A percentile compares a stretch with the other conserved stretches of the same genome.
Conservation (phyloP, 2,888 invertebrate genomes). For the Calliopum simillimum region DNA sequence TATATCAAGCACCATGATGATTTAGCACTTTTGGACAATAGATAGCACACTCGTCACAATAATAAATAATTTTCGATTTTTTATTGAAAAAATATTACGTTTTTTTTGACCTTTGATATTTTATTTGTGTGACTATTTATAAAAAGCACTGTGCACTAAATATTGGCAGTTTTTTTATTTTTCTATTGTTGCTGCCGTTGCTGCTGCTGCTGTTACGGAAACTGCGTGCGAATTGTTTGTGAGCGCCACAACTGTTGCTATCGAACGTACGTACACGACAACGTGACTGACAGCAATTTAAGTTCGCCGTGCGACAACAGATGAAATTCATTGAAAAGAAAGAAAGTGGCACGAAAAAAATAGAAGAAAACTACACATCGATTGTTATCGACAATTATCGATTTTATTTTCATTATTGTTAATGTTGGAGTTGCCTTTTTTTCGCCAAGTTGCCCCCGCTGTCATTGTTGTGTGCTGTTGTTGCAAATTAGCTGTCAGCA, state of each 20-base stretch:
- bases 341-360: no score
- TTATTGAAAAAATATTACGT: not conserved
- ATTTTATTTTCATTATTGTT: slow-evolving; percentile 11
- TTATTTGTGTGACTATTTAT: not conserved
- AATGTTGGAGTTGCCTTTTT: no score
- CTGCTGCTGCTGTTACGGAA: slow-evolving; percentile 27
- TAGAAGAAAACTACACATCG: no score
- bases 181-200: slow-evolving; percentile 19
- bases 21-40: no score
- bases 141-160: not conserved
- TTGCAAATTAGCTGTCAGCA: no score
- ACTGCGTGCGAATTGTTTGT: slow-evolving; percentile 3
- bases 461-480: no score
- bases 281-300: slow-evolving; percentile 44
- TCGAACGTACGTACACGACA: slow-evolving; percentile 27
- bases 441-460: no score
- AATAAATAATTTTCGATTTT: not conserved
- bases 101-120: slow-evolving; percentile 20
- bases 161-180: not conserved
- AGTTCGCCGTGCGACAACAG: not conserved
- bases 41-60: not conserved
- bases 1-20: slow-evolving; percentile 75
- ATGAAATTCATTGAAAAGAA: not conserved
- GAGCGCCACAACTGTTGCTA: slow-evolving; percentile 32
- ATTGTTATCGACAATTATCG: slow-evolving; percentile 39